Base-by-base conservation (phyloP, 2,113 vertebrate genomes). In the Leuciscus idus region DNA sequence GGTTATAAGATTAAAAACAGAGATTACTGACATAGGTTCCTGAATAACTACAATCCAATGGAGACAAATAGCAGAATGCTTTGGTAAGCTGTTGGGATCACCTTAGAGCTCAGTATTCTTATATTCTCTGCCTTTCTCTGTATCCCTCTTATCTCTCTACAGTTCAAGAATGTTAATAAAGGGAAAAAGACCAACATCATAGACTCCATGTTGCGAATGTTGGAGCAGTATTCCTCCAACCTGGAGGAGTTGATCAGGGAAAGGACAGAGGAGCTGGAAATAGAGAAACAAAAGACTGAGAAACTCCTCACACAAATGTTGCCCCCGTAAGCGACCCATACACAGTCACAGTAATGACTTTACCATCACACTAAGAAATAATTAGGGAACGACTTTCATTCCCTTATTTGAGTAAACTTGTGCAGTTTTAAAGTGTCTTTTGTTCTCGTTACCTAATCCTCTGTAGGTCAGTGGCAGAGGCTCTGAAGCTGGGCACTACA, bases 241-340 rank as follows among this genome's bases (percentile, higher is more conserved):
- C 92, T 96, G 88, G 95, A 96, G 89, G 95, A 96, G 89, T 89
- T 96, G 89, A 96, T 96, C 91, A 88, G 94, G 43, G 95, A 96
- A 88, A 90, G 95, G 50, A 96, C 94, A 0, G 95, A 95, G 89
- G 95, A 96, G 88, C 90, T 96, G 85, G 95, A 96, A 90, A 92
- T 96, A 5, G 95, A 96, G 90, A 96, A 96, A 74, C 95, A 95
- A 91, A 96, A 95, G 91, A 96, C 95, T 0, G 95, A 96, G 88
- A 95, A 94, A 86, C 93, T 96, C 46, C 92, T 96, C 82, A 95
- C 95, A 0, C 95, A 96, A 91, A 96, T 96, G 95, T 88, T 96
- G 57, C 95, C 95, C 26, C 92, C 92, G 94, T 96, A 85, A 92
- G 94, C 90, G 19, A 43, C 8, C 21, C 2, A 86, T n/a, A 52